Conservation (phyloP, 2,797 vertebrate genomes). For the Tamandua tetradactyla region DNA sequence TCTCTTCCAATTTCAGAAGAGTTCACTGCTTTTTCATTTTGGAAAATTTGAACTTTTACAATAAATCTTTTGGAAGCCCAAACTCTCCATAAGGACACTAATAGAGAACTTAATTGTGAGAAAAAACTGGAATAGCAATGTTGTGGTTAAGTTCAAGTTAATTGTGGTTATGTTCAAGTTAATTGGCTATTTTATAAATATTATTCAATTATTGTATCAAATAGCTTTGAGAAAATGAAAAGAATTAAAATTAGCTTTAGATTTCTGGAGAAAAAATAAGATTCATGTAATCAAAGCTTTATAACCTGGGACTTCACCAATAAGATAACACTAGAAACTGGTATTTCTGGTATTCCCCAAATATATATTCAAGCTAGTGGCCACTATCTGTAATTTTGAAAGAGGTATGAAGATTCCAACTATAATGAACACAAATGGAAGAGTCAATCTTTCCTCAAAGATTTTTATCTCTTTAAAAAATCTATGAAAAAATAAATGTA, state of each 20-base stretch:
- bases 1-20: constrained; percentile 34
- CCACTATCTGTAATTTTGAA: neutral
- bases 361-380: neutral
- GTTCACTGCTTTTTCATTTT: constrained; percentile 42
- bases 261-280: neutral
- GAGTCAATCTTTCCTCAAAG: constrained; percentile 1
- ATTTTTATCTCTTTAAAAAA: constrained; percentile 37
- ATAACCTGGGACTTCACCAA: neutral
- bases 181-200: constrained; percentile 50
- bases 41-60: constrained; percentile 51
- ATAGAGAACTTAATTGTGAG: constrained; percentile 29
- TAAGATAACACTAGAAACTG: constrained; percentile 44
- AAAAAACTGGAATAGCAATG: constrained; percentile 24
- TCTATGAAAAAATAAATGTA: constrained; percentile 10
- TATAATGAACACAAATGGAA: constrained; percentile 39
- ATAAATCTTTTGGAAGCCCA: constrained; percentile 35
- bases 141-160: constrained; percentile 40
- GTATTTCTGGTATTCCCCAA: constrained; percentile 33
- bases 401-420: neutral
- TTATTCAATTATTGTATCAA: constrained; percentile 31
- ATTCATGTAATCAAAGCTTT: constrained; percentile 34
- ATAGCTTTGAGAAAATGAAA: constrained; percentile 33
- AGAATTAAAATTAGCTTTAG: constrained; percentile 17
- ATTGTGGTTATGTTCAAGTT: constrained; percentile 51
- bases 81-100: constrained; percentile 7